Evolutionary conservation across 1,140 invertebrate genomes (phyloP), one percentile per base, ranked within the genome.

Genomic region (Camponotus vicinus): DNA sequence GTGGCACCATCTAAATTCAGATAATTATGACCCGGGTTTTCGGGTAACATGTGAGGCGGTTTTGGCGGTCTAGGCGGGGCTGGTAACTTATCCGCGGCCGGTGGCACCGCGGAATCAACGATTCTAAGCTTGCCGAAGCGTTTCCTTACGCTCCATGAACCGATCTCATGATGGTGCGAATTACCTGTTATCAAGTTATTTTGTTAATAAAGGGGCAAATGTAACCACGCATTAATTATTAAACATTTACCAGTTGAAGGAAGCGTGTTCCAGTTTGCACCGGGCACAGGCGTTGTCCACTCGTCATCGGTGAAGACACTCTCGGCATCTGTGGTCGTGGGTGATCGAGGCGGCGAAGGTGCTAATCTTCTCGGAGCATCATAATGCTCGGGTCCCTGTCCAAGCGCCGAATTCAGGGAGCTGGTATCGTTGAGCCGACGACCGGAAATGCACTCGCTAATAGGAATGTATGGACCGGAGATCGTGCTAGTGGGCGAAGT

Each of bases 391-490:
- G 91, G 91, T 49, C 90, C 89, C 70, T 95, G 95, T 61, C 92
- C 89, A 55, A 93, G 80, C 55, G 88, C 64, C 6, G 94, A 95
- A 90, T 86, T 94, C 15, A 95, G 90, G 42, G 94, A 95, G 82
- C 93, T 95, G 27, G 92, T 94, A 67, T 95, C 94, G 66, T 93
- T 94, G 2, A 96, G 94, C 11, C 97, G 96, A 85, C 96, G 96
- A 63, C 98, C 98, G 76, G 98, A 98, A 86, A 98, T 97, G 94
- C 98, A 99, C 94, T 99, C 98, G 80, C 98, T 98, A 88, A 98
- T 97, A 37, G 97, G 96, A 95, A 98, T 98, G 91, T 98, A 98
- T 0, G 97, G 97, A 5, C 97, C 97, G 4, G 97, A 96, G 42
- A 96, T 96, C 37, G 95, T 96, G 86, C 96, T 96, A 18, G 95